These are phyloP conservation scores for Chamaetylas fuelleborni DNA, from an alignment of 2,113 vertebrate species.

Conservation along the genomic window DNA sequence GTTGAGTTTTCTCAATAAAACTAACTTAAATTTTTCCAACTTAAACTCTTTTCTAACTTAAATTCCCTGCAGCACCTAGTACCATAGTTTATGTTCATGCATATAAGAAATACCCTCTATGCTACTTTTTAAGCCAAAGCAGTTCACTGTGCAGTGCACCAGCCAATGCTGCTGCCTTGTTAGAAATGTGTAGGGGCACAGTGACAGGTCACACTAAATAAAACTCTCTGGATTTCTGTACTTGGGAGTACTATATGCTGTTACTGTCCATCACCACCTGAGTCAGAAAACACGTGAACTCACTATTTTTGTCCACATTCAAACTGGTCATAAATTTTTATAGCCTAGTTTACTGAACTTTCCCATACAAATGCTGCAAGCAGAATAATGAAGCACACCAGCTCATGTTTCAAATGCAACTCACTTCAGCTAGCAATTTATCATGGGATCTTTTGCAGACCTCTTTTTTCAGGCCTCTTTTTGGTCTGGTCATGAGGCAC, in stretches of 20 bases:
- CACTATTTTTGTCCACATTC: slow-evolving; percentile 37
- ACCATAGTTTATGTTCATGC: background rate
- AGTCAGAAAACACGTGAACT: background rate
- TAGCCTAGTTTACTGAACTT: slow-evolving; percentile 47
- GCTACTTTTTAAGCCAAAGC: background rate
- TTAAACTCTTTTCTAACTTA: background rate
- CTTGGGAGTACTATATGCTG: background rate
- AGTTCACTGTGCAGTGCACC: background rate
- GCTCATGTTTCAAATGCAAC: slow-evolving; percentile 62
- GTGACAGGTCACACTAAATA: background rate
- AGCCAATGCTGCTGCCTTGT: background rate
- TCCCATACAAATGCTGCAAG: slow-evolving; percentile 48
- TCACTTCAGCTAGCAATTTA: slow-evolving; percentile 63
- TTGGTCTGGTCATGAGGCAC: slow-evolving; percentile 3
- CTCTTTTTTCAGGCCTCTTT: slow-evolving; percentile 70
- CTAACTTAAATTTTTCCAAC: background rate
- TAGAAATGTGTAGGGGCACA: background rate
- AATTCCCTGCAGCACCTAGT: background rate
- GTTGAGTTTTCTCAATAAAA: background rate
- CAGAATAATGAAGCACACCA: slow-evolving; percentile 28
- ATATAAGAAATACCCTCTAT: background rate
- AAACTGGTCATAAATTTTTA: slow-evolving; percentile 35
- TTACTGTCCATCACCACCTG: background rate
- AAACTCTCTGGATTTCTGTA: background rate
- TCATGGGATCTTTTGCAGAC: slow-evolving; percentile 47